Evolutionary conservation across 1,140 invertebrate species (phyloP).

Genomic region (Telenomus remus): DNA sequence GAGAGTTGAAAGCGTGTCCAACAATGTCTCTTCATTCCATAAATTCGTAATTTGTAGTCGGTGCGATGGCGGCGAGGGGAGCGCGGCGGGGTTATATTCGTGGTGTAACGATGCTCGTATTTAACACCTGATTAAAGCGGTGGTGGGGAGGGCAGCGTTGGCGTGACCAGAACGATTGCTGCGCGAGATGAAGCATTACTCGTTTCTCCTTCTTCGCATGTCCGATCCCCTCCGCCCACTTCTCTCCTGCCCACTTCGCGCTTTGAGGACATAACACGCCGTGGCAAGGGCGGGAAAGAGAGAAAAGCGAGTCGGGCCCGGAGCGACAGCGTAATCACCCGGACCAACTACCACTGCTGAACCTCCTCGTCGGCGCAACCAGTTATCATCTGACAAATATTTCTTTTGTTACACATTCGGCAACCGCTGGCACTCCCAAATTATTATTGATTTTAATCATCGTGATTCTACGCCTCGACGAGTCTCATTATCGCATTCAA

Average conservation of each 20-base stretch:
- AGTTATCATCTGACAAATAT: slow-evolving; percentile 37
- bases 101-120: slow-evolving; percentile 66
- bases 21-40: slow-evolving; percentile 42
- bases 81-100: slow-evolving; percentile 23
- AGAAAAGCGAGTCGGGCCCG: slow-evolving; percentile 57
- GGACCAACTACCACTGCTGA: slow-evolving; percentile 66
- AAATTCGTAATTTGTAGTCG: slow-evolving; percentile 40
- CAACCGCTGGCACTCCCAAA: slow-evolving; percentile 21
- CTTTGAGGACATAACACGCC: slow-evolving; percentile 66
- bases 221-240: slow-evolving; percentile 44
- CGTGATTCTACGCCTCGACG: neutral
- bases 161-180: slow-evolving; percentile 68
- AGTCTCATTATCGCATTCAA: neutral
- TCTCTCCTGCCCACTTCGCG: slow-evolving; percentile 47
- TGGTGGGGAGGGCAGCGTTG: slow-evolving; percentile 54
- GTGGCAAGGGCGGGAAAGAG: slow-evolving; percentile 42
- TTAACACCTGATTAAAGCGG: slow-evolving; percentile 73
- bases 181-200: slow-evolving; percentile 59
- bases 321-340: slow-evolving; percentile 74
- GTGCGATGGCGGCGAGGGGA: slow-evolving; percentile 15
- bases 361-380: slow-evolving; percentile 44
- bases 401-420: slow-evolving; percentile 36
- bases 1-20: slow-evolving; percentile 30
- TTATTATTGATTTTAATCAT: slow-evolving; percentile 53
- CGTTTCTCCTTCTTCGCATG: slow-evolving; percentile 45